Conservation (phyloP, 2,888 invertebrate species). For the Tryphoninae sp. region DNA sequence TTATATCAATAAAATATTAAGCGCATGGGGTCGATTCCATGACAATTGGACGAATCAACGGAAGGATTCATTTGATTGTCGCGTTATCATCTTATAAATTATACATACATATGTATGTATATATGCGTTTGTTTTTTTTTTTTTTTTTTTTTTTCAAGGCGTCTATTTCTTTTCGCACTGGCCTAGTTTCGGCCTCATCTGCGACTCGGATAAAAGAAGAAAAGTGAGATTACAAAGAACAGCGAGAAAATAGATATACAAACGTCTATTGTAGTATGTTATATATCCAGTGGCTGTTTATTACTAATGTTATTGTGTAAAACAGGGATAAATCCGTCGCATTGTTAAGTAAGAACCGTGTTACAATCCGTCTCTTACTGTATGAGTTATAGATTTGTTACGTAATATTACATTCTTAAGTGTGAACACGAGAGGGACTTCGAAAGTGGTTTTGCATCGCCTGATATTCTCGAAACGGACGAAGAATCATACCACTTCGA, state of each 20-base stretch:
- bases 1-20: slow-evolving; percentile 48
- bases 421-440: slow-evolving; percentile 15
- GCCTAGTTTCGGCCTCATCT: slow-evolving; percentile 59
- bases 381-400: slow-evolving; percentile 57
- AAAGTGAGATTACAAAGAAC: slow-evolving; percentile 42
- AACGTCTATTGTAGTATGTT: slow-evolving; percentile 55
- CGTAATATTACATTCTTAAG: slow-evolving; percentile 42
- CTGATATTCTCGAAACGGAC: slow-evolving; percentile 2
- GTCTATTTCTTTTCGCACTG: slow-evolving; percentile 33
- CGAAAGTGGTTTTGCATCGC: slow-evolving; percentile 13
- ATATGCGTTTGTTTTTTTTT: not conserved
- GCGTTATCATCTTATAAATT: slow-evolving; percentile 16
- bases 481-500: slow-evolving; percentile 12
- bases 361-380: slow-evolving; percentile 57
- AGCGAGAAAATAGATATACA: slow-evolving; percentile 29
- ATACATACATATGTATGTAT: not conserved
- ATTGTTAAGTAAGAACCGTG: slow-evolving; percentile 59
- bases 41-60: slow-evolving; percentile 23
- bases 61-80: not conserved
- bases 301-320: slow-evolving; percentile 65
- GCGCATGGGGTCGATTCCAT: slow-evolving; percentile 1
- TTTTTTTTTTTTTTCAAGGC: slow-evolving; percentile 13
- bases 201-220: slow-evolving; percentile 13
- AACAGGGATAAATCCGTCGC: slow-evolving; percentile 60
- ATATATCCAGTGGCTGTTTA: slow-evolving; percentile 66